Conservation (phyloP, 2,797 vertebrate genomes). For the Coluber constrictor region DNA sequence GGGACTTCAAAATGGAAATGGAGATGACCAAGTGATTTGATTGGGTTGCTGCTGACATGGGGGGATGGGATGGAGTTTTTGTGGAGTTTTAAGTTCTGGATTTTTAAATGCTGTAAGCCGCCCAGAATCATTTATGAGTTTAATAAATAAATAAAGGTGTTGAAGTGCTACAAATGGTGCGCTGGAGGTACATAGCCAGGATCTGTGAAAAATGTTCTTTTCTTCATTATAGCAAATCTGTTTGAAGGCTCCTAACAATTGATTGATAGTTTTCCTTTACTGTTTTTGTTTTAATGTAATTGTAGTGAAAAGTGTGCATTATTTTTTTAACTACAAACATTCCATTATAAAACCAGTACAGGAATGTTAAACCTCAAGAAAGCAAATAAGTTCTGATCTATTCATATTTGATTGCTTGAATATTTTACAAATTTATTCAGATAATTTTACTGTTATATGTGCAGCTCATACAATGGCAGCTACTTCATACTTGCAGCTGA, state of each 20-base stretch:
- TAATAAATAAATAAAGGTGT: background rate
- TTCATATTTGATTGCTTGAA: background rate
- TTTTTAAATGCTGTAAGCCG: background rate
- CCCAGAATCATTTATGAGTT: background rate
- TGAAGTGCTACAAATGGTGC: background rate
- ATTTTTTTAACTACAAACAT: background rate
- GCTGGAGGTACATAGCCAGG: background rate
- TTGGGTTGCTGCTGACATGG: background rate
- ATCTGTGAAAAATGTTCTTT: background rate
- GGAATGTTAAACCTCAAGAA: background rate
- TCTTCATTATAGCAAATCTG: background rate
- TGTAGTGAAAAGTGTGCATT: background rate
- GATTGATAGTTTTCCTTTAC: background rate
- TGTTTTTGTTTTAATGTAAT: background rate
- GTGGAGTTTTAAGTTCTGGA: background rate
- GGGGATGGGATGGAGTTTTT: background rate
- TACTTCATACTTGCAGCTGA: background rate
- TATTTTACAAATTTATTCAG: background rate
- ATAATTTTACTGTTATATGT: background rate
- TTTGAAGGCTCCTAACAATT: background rate
- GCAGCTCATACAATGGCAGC: background rate
- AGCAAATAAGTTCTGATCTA: background rate
- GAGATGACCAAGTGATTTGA: background rate
- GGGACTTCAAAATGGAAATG: background rate
- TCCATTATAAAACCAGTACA: background rate